Evolutionary conservation across 2,113 vertebrate genomes (phyloP), one percentile per base, ranked within the genome.

Genomic region (Hemichromis elongatus): DNA sequence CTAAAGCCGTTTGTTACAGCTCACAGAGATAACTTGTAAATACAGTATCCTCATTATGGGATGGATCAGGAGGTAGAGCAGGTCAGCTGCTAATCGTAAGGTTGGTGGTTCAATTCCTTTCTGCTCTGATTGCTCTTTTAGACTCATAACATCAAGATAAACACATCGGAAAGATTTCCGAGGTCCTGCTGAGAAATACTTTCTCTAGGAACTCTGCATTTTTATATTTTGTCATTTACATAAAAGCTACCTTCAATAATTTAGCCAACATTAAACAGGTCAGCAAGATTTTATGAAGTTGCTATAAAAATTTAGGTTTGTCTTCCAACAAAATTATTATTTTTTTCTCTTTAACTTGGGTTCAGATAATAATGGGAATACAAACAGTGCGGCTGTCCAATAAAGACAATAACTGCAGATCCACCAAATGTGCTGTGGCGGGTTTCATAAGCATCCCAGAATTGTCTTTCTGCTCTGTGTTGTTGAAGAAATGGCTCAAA

Each of bases 1-100:
- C n/a, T 0, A 0, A 40, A 66, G 19, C 3, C 0, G 21, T 24
- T 45, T 24, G 40, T 70, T 45, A 18, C 40, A 16, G 66, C 21
- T 0, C 40, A 70, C 21, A 28, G 40, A 26, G 66, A 28, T 0
- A 18, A 6, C 40, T 70, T 70, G 21, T 26, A 45, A 3, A 47
- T 18, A 18, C 0, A 11, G 14, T 26, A 26, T 28, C 40, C 21
- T 70, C 21, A 70, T 70, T 47, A 70, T 61, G 18, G 18, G 57
- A 30, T 61, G 57, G 57, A 33, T 61, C 1, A 61, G 57, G 28
- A 61, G 30, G 57, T 61, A 35, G 57, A 61, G 57, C 19, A n/a
- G 30, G 18, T n/a, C 9, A 35, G 9, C 57, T 16, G 2, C 30
- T 35, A 61, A 61, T 33, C 30, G 0, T 9, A 0, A n/a, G 57